phyloP scores from a whole-genome alignment of 2,888 invertebrate species.

The Eupithecia dodoneata region DNA sequence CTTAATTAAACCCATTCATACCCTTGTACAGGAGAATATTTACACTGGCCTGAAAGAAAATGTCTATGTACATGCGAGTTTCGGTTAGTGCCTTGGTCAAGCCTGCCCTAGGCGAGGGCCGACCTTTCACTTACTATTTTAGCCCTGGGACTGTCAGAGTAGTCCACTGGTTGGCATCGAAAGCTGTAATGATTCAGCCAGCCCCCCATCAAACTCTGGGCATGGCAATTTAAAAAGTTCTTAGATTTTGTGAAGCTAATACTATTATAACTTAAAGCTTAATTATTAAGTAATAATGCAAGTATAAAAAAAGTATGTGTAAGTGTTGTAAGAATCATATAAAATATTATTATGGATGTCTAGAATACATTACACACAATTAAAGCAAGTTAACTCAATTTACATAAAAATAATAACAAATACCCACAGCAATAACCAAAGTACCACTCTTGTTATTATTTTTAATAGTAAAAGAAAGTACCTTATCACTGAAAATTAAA shows the following conservation, averaged over 20 bases:
- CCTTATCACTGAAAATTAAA: constrained; percentile 6
- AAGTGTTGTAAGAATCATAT: background rate
- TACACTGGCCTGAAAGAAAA: constrained; percentile 60
- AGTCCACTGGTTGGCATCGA: constrained; percentile 96
- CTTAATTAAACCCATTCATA: constrained; percentile 43
- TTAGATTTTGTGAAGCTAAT: constrained; percentile 38
- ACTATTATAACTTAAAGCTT: background rate
- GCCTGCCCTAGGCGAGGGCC: constrained; percentile 50
- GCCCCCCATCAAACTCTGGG: constrained; percentile 93
- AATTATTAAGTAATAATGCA: background rate
- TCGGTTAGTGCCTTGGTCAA: constrained; percentile 65
- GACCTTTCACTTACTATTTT: constrained; percentile 89
- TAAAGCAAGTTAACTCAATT: background rate
- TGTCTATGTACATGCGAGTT: constrained; percentile 75
- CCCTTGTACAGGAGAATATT: constrained; percentile 52
- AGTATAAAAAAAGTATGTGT: background rate
- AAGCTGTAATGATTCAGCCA: constrained; percentile 96
- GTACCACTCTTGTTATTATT: background rate
- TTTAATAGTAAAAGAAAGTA: background rate
- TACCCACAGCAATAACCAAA: background rate
- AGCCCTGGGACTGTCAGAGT: constrained; percentile 90
- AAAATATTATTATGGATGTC: background rate
- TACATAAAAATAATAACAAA: background rate
- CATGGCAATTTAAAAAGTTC: constrained; percentile 69
- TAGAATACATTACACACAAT: background rate